Evolutionary conservation across 2,113 vertebrate genomes (phyloP).

Genomic region (Amblyornis subalaris): DNA sequence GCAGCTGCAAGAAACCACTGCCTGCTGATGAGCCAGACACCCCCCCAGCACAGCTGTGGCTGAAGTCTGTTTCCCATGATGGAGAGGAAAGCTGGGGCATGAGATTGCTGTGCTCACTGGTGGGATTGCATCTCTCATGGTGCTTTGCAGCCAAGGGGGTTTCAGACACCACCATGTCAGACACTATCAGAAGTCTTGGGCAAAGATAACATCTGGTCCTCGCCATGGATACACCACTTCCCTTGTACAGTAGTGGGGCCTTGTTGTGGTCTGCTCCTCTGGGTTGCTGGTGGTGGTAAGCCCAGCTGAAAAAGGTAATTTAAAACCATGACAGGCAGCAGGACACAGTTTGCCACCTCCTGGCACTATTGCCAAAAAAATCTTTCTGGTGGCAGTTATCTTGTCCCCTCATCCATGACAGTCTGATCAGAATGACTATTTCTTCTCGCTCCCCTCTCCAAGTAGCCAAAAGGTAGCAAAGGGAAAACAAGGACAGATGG

Average conservation of each 20-base stretch:
- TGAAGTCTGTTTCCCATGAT: neutral
- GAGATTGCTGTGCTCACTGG: fast-evolving
- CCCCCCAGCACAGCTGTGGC: neutral
- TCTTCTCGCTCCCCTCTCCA: neutral
- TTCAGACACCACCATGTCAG: neutral
- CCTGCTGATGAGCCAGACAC: neutral
- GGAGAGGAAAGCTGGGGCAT: neutral
- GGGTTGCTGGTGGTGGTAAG: neutral
- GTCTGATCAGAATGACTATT: neutral
- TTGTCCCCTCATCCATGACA: neutral
- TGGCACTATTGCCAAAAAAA: neutral
- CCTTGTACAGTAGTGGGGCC: neutral
- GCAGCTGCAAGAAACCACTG: neutral
- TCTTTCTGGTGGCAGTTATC: neutral
- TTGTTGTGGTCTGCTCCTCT: neutral
- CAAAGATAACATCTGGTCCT: neutral
- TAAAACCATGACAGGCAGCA: neutral
- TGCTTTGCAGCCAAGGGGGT: neutral
- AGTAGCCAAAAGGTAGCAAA: neutral
- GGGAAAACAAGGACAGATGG: neutral
- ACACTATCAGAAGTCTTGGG: neutral
- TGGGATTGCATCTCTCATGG: neutral
- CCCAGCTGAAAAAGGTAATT: neutral
- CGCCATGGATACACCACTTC: neutral
- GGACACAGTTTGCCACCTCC: neutral